Conservation (phyloP, 2,888 invertebrate species). For the Oscheius onirici region DNA sequence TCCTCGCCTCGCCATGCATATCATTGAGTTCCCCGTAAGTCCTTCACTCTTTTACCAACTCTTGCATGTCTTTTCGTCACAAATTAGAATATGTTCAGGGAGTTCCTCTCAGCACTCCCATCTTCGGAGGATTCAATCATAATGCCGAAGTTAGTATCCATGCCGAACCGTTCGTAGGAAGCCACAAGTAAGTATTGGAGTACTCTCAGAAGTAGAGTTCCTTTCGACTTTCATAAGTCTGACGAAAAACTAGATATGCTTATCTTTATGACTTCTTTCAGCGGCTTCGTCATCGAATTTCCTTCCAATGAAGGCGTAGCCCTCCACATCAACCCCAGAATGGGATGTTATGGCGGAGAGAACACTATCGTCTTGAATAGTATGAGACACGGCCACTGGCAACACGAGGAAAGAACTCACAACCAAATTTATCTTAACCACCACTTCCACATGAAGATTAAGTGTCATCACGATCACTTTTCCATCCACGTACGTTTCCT, state of each 20-base stretch:
- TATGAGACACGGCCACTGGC: constrained; percentile 27
- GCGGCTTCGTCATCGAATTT: constrained; percentile 33
- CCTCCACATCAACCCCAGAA: constrained; percentile 25
- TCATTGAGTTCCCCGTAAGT: constrained; percentile 33
- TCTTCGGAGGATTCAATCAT: constrained; percentile 31
- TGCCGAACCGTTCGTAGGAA: constrained; percentile 12
- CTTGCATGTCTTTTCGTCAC: not conserved
- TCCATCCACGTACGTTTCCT: constrained; percentile 6
- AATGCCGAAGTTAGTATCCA: constrained; percentile 24
- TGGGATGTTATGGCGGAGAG: constrained; percentile 27
- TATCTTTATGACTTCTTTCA: constrained; percentile 26
- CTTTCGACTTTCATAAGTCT: constrained; percentile 6
- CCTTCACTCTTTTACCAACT: not conserved
- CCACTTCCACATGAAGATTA: constrained; percentile 26
- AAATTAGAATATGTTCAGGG: not conserved
- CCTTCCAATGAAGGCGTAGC: constrained; percentile 30
- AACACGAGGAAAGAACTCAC: constrained; percentile 22
- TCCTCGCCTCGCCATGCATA: constrained; percentile 19
- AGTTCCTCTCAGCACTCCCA: constrained; percentile 29
- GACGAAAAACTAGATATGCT: constrained; percentile 11
- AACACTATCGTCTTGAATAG: constrained; percentile 31
- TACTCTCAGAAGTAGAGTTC: not conserved
- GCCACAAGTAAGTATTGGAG: constrained; percentile 12
- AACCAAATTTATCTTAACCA: constrained; percentile 24
- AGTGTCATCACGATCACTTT: constrained; percentile 22